Evolutionary conservation across 2,888 invertebrate genomes (phyloP).

Genomic region (Tetranychus truncatus): DNA sequence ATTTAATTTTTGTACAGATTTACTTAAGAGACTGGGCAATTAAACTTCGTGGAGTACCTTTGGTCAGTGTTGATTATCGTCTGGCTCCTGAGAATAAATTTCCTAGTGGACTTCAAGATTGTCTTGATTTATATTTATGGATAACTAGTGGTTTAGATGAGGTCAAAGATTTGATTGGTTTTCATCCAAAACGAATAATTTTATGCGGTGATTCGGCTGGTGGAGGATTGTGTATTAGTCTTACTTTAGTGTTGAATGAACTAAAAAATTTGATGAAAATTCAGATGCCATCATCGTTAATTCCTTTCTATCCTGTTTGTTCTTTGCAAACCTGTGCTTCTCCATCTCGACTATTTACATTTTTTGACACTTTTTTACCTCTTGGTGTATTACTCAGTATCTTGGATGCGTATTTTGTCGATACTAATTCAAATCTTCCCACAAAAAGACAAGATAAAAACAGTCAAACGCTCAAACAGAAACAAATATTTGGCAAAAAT

Average conservation of each 20-base stretch:
- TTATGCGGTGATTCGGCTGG: slow-evolving; percentile 83
- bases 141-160: slow-evolving; percentile 3
- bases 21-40: slow-evolving; percentile 85
- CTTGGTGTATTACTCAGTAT: slow-evolving; percentile 80
- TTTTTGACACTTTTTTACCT: slow-evolving; percentile 85
- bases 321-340: not conserved
- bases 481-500: not conserved
- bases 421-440: not conserved
- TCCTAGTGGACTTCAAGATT: slow-evolving; percentile 83
- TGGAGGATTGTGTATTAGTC: slow-evolving; percentile 66
- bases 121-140: slow-evolving; percentile 86
- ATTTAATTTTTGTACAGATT: slow-evolving; percentile 5
- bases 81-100: slow-evolving; percentile 62
- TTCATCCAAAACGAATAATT: slow-evolving; percentile 29
- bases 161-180: slow-evolving; percentile 14
- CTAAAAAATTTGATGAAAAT: slow-evolving; percentile 30
- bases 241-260: slow-evolving; percentile 56
- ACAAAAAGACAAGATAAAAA: not conserved
- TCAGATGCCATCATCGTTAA: slow-evolving; percentile 7
- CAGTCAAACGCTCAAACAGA: not conserved
- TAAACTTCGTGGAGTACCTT: slow-evolving; percentile 50
- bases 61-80: slow-evolving; percentile 87
- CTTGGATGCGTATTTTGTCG: slow-evolving; percentile 41
- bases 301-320: slow-evolving; percentile 44
- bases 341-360: slow-evolving; percentile 72